Base-by-base conservation (phyloP, 2,113 vertebrate genomes). In the Nyctibius bracteatus region DNA sequence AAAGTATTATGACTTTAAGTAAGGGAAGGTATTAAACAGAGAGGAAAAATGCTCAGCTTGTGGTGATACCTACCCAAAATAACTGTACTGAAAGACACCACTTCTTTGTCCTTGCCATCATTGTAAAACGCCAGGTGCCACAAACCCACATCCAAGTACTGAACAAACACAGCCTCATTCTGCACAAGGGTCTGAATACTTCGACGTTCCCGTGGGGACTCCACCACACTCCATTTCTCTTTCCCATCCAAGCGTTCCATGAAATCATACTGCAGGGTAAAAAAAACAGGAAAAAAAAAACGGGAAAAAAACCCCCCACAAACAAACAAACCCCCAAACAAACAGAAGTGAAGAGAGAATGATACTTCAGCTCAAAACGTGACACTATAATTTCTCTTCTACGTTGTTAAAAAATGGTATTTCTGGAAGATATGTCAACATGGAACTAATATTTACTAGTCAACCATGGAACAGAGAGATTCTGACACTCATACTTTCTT, bases 121-220 rank as follows among this genome's bases (percentile, higher is more conserved):
- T 99, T 99, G 98, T 99, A 99, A 97, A 99, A 99, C 10, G 99
- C 99, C 97, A 99, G 97, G 96, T 99, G 99, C 99, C 99, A 99
- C 72, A 99, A 97, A 7, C 99, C 99, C 21, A 98, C 98, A 8
- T 99, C 99, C 98, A 99, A 92, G 97, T 99, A 99, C 57, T 99
- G 99, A 39, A 99, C 99, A 70, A 99, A 99, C 94, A 99, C 99
- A 0, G 99, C 99, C 94, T 99, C 99, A 14, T 99, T 99, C 88
- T 99, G 99, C 14, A 99, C 99, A n/a, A 99, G 98, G 3, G 99
- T 99, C 95, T 99, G 99, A 74, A 99, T 98, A 95, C 99, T 99
- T 28, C 99, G 98, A 9, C 99, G 98, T 15, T 99, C 99, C 83
- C 99, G 96, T 0, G 99, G 99, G 3, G 99, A 98, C 96, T 99